Evolutionary conservation across 2,888 invertebrate species (phyloP), one percentile per base, ranked within the genome.

Genomic region (Lasioglossum morio): DNA sequence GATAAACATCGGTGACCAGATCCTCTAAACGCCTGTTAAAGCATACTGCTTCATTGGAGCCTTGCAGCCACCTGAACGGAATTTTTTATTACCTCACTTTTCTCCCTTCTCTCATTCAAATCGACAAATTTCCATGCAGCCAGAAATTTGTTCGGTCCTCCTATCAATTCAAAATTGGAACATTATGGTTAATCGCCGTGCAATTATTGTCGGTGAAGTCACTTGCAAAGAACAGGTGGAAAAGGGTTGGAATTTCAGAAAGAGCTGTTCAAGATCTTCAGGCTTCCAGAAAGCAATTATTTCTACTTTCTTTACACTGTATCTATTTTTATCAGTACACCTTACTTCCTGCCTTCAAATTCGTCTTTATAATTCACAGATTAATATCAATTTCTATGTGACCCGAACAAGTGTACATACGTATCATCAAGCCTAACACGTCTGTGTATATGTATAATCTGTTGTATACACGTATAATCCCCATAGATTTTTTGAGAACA

Each of bases 1-100:
- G 70, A 70, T 37, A 70, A 72, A 43, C 72, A 43, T 72, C 43
- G 72, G 40, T 43, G 72, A 72, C 69, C 69, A 69, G 40, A 69
- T 69, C 23, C 16, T n/a, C 23, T 37, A 66, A 66, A 66, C 66
- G 66, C 66, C 66, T 66, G 66, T 66, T 66, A 53, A 34, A 30
- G 23, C 34, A 16, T 10, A 34, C 34, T 16, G 34, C 66, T 34
- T 66, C 66, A 34, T 34, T 7, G 30, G 34, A 34, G 23, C n/a
- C 27, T 4, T 2, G 30, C 66, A 19, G 34, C 34, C 27, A 60
- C 66, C 34, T 66, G 37, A 37, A 37, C 69, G 37, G 37, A 37
- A 23, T 40, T 27, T n/a, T 12, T 34, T 40, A 10, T 69, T 8
- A 23, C 40, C 66, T 23, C 53, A 53, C 23, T 53, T 23, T n/a